These are phyloP conservation scores for Conus canariensis DNA, from an alignment of 2,888 invertebrate species.

Conservation along the genomic window DNA sequence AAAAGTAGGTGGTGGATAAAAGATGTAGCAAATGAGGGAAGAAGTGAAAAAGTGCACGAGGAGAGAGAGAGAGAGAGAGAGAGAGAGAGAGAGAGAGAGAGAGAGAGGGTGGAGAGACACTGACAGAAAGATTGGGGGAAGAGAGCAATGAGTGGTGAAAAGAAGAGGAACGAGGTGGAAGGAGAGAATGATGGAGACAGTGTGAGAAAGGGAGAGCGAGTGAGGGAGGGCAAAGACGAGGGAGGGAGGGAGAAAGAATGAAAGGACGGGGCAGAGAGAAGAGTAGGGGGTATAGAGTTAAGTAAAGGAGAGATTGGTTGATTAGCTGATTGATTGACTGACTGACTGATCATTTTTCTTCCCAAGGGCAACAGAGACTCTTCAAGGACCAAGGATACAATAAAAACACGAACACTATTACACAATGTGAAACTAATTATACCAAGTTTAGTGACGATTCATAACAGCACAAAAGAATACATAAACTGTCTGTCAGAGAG, in stretches of 20 bases:
- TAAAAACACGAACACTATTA: no score
- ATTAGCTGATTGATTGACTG: no score
- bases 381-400: no score
- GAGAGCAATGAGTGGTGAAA: neutral
- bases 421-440: no score
- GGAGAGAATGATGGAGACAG: neutral
- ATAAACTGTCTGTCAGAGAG: neutral
- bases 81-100: neutral
- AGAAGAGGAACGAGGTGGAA: neutral
- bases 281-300: neutral
- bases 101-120: neutral
- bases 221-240: neutral
- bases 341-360: no score
- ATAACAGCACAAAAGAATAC: neutral
- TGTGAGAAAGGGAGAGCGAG: neutral
- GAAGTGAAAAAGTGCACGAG: neutral
- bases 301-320: neutral
- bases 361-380: neutral
- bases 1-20: no score
- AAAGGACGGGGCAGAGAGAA: neutral
- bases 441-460: no score
- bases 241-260: neutral
- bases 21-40: no score
- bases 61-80: neutral
- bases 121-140: neutral